Evolutionary conservation across 2,797 vertebrate species (phyloP), one percentile per base, ranked within the genome.

Genomic region (Hippocampus kuda): DNA sequence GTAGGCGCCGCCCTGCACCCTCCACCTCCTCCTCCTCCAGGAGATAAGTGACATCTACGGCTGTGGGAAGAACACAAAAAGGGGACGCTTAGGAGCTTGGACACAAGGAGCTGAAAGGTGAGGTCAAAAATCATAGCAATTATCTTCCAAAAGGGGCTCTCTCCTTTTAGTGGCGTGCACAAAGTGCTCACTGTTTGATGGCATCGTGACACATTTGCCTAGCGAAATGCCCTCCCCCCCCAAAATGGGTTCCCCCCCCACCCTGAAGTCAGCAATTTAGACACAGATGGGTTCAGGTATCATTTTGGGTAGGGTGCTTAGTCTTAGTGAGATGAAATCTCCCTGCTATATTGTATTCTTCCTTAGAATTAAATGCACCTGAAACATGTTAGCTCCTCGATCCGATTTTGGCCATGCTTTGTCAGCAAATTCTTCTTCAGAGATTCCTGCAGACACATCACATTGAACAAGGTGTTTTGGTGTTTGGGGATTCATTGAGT

Each of bases 41-140:
- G 81, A 98, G 89, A 83, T 99, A 98, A 2, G 94, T 95, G 89
- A 98, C 95, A 46, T 99, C 96, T n/a, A 99, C 95, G 75, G 94
- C 97, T 99, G 92, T 75, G 78, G 24, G 71, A 77, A 84, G 59
- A 88, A 85, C 65, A 78, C 15, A 79, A 56, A 79, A 71, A 51
- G 75, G 18, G 66, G 61, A 69, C 42, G 34, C 61, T 77, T 74
- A 76, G 34, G 53, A 70, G 70, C 51, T 71, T 62, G 49, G 63
- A 68, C 26, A 63, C 49, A 79, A 71, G 81, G 46, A 64, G 71
- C 71, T 60, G 53, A 75, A 42, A 26, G 53, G 63, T 27, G 26
- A 65, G 24, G 44, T 41, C 66, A 67, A 38, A 41, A 34, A 67
- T 30, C 26, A 20, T n/a, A 66, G 46, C 3, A 11, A 51, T 56